phyloP scores from a whole-genome alignment of 2,113 vertebrate species.

The Erpornis zantholeuca region DNA sequence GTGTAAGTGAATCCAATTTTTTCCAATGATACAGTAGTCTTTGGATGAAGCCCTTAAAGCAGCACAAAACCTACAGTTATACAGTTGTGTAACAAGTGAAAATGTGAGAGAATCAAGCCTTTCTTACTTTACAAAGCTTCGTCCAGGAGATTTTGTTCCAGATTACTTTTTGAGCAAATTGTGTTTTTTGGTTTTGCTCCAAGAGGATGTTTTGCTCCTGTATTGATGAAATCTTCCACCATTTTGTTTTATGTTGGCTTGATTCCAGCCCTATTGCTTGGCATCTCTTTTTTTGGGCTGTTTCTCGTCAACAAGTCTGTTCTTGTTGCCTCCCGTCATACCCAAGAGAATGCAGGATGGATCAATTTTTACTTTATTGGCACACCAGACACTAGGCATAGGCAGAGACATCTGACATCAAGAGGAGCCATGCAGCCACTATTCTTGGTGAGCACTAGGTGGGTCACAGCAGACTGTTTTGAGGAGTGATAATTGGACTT shows the following conservation, averaged over 20 bases:
- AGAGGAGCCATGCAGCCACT: neutral
- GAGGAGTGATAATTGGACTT: neutral
- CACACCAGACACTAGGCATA: neutral
- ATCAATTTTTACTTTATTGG: neutral
- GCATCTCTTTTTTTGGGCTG: neutral
- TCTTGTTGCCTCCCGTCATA: neutral
- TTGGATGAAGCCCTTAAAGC: neutral
- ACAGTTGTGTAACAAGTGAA: neutral
- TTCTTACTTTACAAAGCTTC: neutral
- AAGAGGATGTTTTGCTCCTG: neutral
- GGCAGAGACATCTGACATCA: neutral
- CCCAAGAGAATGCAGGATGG: neutral
- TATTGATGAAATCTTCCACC: neutral
- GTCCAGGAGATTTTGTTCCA: neutral
- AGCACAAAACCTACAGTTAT: neutral
- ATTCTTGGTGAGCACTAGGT: neutral
- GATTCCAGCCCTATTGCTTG: neutral
- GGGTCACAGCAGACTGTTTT: neutral
- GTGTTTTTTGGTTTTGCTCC: neutral
- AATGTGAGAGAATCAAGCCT: neutral
- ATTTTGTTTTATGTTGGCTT: neutral
- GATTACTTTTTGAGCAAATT: neutral
- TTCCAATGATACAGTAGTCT: neutral
- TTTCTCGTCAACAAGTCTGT: neutral
- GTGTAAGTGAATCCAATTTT: neutral